Base-by-base conservation (phyloP, 2,888 invertebrate genomes). In the Lissonota sp. region DNA sequence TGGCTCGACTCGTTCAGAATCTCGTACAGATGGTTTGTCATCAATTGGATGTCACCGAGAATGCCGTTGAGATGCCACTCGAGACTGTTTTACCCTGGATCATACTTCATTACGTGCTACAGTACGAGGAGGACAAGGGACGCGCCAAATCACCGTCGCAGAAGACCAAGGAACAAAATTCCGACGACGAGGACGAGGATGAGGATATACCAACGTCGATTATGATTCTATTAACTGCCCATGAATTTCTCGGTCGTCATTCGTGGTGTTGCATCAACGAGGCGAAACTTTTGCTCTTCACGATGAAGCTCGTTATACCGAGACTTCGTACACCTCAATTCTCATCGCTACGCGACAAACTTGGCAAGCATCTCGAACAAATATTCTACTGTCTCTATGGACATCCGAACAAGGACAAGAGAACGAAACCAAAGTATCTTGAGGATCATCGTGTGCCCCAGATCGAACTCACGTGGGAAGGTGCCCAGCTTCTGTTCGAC, bases 311-410 rank as follows among this genome's bases (percentile, higher is more conserved):
- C 0, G 94, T 97, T 51, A 94, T 96, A n/a, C 95, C 96, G 42
- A 93, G 95, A 81, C 88, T 96, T 53, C 94, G 95, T 78, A 95
- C 95, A 0, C 95, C 96, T 14, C 93, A 95, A 6, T 94, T 96
- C 63, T 94, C 95, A 16, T 93, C 94, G 60, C 93, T 94, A 40
- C 93, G 95, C 60, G 95, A 96, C 87, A 95, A 96, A 89, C 94
- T 98, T 1, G 95, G 95, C 79, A 96, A 96, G 85, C 95, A 96
- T 85, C 94, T 98, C 88, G 98, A 98, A 88, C 98, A 99, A 93
- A 95, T 96, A 80, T 94, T 96, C 79, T 98, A 95, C 91, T 99
- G 99, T 91, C 93, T 99, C 1, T 98, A 96, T 91, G 96, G 96
- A 0, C 96, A 97, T 93, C 97, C 97, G 0, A 95, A 94, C 77